These are phyloP conservation scores for Hirtodrosophila alboralis DNA, from an alignment of 2,888 invertebrate genomes.

Conservation along the genomic window DNA sequence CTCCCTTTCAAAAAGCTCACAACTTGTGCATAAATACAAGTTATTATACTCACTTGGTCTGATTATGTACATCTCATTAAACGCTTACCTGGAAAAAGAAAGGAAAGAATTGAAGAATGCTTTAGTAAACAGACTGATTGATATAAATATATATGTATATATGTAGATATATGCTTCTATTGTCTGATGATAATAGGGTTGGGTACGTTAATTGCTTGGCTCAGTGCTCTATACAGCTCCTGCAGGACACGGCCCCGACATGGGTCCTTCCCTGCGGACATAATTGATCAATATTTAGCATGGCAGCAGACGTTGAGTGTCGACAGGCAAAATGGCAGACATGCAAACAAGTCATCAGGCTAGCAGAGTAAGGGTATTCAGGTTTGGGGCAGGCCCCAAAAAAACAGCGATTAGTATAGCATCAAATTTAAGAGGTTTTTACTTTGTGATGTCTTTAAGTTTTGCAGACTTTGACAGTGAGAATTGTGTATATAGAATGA, in stretches of 20 bases:
- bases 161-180: constrained; percentile 24
- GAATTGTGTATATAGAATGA: too few species aligned
- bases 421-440: constrained; percentile 6
- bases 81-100: constrained; percentile 64
- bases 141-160: too few species aligned
- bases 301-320: constrained; percentile 55
- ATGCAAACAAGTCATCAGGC: constrained; percentile 68
- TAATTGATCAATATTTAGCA: constrained; percentile 72
- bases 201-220: constrained; percentile 39
- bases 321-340: constrained; percentile 62
- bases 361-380: too few species aligned
- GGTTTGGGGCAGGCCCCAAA: too few species aligned
- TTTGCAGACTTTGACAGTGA: too few species aligned
- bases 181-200: constrained; percentile 32
- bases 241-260: background rate
- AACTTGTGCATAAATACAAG: constrained; percentile 5
- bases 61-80: constrained; percentile 17
- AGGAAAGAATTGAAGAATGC: constrained; percentile 28
- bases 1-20: constrained; percentile 44
- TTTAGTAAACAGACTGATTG: constrained; percentile 45
- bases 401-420: background rate
- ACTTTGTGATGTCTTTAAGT: background rate
- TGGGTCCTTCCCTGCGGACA: constrained; percentile 15
- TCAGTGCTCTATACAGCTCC: background rate
- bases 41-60: constrained; percentile 40